Evolutionary conservation across 2,113 vertebrate genomes (phyloP), one percentile per base, ranked within the genome.

Genomic region (Indicator indicator): DNA sequence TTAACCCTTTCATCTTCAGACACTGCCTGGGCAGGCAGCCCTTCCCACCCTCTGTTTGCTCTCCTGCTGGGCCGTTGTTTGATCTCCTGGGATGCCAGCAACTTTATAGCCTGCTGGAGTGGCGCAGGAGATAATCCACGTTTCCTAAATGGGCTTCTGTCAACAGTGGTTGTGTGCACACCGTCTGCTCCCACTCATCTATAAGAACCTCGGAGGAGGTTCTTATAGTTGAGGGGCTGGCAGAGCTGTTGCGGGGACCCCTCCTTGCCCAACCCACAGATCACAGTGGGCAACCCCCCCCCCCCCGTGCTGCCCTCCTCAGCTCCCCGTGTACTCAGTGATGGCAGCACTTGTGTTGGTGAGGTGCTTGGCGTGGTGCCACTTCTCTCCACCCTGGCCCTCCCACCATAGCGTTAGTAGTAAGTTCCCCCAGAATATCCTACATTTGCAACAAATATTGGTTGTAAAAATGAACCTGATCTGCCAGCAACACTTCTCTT

Each of bases 351-450:
- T 78, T 60, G 55, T 68, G 84, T 28, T 73, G 42, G 59, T 91
- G 70, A 0, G 2, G 65, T 71, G 70, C 65, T 83, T 81, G 77
- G 83, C 4, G 0, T 4, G 30, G 40, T 50, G 81, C 85, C 11
- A 24, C 82, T 93, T 83, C 75, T 44, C 21, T 1, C 36, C 0
- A 0, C 0, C 2, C 60, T 0, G 1, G 50, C 90, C 75, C 86
- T 94, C 88, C 91, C 73, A 81, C 76, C 32, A 4, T 2, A 73
- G 55, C 52, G 83, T 38, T 70, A 52, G 52, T 58, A 79, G 42
- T 33, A 76, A 60, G 63, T 92, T 90, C 92, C 77, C 78, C 54
- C 74, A 94, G 81, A 95, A 94, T 92, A 95, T 38, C 89, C 93
- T 87, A 71, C 68, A 80, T 82, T 72, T 94, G 62, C 72, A 81